Conservation (phyloP, 2,888 invertebrate genomes). For the Drosophila colorata region DNA sequence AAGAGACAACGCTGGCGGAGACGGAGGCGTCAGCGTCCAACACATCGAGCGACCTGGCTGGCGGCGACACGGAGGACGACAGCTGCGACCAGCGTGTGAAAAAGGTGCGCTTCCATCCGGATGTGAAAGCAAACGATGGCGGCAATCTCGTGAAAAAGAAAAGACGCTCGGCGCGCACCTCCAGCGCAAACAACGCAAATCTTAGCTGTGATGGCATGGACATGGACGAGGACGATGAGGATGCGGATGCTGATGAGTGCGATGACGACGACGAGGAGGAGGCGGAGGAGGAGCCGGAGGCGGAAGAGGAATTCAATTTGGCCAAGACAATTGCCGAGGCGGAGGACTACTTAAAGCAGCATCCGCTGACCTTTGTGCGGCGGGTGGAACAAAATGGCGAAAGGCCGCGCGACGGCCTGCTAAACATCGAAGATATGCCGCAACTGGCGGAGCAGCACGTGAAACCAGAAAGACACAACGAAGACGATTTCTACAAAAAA, state of each 20-base stretch:
- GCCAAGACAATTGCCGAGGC: slow-evolving; percentile 76
- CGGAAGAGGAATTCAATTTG: slow-evolving; percentile 74
- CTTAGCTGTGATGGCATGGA: slow-evolving; percentile 67
- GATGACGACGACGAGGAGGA: slow-evolving; percentile 45
- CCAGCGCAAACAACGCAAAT: slow-evolving; percentile 17
- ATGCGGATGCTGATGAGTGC: slow-evolving; percentile 31
- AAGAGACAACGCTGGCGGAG: slow-evolving; percentile 81
- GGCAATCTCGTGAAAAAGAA: slow-evolving; percentile 76
- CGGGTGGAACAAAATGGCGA: slow-evolving; percentile 65
- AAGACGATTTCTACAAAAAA: slow-evolving; percentile 70
- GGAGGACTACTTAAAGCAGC: slow-evolving; percentile 74
- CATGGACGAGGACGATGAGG: slow-evolving; percentile 53
- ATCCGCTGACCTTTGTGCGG: slow-evolving; percentile 79
- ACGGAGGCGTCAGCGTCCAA: slow-evolving; percentile 38
- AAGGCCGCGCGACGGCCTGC: slow-evolving; percentile 57
- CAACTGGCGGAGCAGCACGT: slow-evolving; percentile 27
- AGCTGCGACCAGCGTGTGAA: slow-evolving; percentile 64
- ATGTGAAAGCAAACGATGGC: slow-evolving; percentile 77
- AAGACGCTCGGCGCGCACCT: slow-evolving; percentile 30
- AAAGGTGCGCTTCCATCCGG: slow-evolving; percentile 79
- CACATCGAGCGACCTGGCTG: slow-evolving; percentile 29
- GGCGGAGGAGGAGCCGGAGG: slow-evolving; percentile 40
- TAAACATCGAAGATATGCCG: slow-evolving; percentile 61
- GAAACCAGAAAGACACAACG: slow-evolving; percentile 38
- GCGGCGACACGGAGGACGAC: slow-evolving; percentile 49